These are phyloP conservation scores for Callosobruchus maculatus DNA, from an alignment of 2,888 invertebrate species.

Conservation along the genomic window DNA sequence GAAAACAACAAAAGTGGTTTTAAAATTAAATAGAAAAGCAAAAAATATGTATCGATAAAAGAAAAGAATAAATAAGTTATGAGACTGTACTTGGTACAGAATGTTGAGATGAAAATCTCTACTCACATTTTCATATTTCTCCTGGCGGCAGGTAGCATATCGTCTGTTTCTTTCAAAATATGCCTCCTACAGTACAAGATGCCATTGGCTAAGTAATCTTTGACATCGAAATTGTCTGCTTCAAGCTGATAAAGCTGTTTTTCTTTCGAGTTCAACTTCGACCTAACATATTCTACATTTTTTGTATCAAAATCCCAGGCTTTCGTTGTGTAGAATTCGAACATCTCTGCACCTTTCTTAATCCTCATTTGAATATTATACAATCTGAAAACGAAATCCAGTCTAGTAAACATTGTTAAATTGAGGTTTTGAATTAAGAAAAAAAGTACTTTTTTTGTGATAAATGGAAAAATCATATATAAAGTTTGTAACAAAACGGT, in stretches of 20 bases:
- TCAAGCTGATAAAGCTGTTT: slow-evolving; percentile 61
- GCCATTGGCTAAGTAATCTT: slow-evolving; percentile 77
- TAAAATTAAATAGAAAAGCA: too few relatives aligned
- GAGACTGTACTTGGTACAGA: too few relatives aligned
- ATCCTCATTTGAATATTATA: slow-evolving; percentile 53
- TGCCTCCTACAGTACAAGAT: slow-evolving; percentile 72
- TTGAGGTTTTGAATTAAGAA: too few relatives aligned
- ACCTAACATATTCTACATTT: slow-evolving; percentile 55
- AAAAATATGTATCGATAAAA: too few relatives aligned
- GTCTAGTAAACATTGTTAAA: too few relatives aligned
- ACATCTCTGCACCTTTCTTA: slow-evolving; percentile 79
- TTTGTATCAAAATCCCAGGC: slow-evolving; percentile 84
- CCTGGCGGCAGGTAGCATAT: slow-evolving; percentile 73
- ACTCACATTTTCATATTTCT: slow-evolving; percentile 76
- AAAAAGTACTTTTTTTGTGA: neutral
- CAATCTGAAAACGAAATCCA: slow-evolving; percentile 18
- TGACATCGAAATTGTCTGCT: slow-evolving; percentile 67
- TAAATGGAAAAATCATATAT: too few relatives aligned
- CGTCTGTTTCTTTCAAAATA: slow-evolving; percentile 78
- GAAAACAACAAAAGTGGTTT: too few relatives aligned
- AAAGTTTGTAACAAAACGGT: too few relatives aligned
- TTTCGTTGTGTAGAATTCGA: slow-evolving; percentile 88
- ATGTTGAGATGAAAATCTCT: too few relatives aligned
- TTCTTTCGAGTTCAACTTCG: slow-evolving; percentile 65
- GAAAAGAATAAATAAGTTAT: too few relatives aligned